phyloP scores from a whole-genome alignment of 2,797 vertebrate genomes.

The Ctenosaura bakeri region DNA sequence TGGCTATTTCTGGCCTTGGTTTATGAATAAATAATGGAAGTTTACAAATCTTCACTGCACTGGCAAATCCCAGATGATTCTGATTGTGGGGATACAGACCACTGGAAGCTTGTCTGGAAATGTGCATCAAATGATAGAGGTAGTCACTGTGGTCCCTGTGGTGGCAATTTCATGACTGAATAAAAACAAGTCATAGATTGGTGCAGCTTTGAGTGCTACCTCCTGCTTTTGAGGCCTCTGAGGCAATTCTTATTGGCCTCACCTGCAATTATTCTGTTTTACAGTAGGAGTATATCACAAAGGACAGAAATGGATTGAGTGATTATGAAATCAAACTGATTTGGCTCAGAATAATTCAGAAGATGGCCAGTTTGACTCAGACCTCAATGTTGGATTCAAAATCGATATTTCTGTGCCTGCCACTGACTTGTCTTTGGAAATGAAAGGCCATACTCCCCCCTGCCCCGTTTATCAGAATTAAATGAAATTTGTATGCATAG shows the following conservation, averaged over 20 bases:
- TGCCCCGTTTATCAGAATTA: too few species aligned
- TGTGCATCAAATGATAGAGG: background rate
- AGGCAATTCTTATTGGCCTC: background rate
- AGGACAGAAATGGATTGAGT: background rate
- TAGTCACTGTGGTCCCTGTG: background rate
- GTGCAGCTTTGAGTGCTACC: background rate
- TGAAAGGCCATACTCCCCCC: too few species aligned
- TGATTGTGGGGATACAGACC: background rate
- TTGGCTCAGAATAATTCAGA: background rate
- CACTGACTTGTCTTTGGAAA: too few species aligned
- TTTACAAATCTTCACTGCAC: background rate
- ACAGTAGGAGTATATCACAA: background rate
- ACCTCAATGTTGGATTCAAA: too few species aligned
- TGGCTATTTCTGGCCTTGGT: conserved; percentile 24
- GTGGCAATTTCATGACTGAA: background rate
- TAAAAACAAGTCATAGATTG: background rate
- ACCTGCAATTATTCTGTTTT: background rate
- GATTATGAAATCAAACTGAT: background rate
- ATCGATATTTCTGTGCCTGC: too few species aligned
- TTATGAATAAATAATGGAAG: background rate
- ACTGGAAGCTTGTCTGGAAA: background rate
- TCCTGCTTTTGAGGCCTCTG: background rate
- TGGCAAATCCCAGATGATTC: conserved; percentile 8
- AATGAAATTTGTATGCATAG: too few species aligned
- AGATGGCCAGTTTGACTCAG: background rate